Evolutionary conservation across 2,797 vertebrate genomes (phyloP).

Genomic region (Synanceia verrucosa): DNA sequence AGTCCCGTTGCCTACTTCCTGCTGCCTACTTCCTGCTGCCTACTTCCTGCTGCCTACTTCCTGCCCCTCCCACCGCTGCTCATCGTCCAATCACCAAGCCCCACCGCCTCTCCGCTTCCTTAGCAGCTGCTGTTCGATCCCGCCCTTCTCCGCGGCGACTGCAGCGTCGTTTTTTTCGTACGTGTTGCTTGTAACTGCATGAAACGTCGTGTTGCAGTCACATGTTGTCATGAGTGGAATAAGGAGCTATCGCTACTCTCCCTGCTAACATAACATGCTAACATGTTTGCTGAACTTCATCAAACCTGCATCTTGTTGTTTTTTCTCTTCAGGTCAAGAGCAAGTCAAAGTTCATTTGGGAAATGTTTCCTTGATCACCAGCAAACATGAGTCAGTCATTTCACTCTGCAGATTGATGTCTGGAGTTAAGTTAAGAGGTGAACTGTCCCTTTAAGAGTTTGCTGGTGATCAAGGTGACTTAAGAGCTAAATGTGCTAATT

Average conservation of each 20-base stretch:
- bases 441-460: too few relatives aligned
- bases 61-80: constrained; percentile 53
- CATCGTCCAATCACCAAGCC: constrained; percentile 61
- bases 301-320: not conserved
- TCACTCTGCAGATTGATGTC: too few relatives aligned
- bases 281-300: not conserved
- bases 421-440: too few relatives aligned
- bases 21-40: constrained; percentile 54
- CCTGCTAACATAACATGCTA: not conserved
- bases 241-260: not conserved
- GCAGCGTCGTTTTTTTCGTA: constrained; percentile 57
- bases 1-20: constrained; percentile 49
- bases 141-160: constrained; percentile 50
- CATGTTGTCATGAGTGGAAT: not conserved
- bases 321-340: not conserved
- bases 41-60: constrained; percentile 56
- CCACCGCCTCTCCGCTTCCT: constrained; percentile 58
- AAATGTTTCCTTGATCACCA: constrained; percentile 13
- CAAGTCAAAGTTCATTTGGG: not conserved
- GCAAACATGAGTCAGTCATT: not conserved
- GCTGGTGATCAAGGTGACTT: not conserved
- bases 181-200: constrained; percentile 55
- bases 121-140: constrained; percentile 54
- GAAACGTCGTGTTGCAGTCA: not conserved
- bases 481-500: not conserved